Evolutionary conservation across 2,797 vertebrate genomes (phyloP), one percentile per base, ranked within the genome.

Genomic region (Tragopan temminckii): DNA sequence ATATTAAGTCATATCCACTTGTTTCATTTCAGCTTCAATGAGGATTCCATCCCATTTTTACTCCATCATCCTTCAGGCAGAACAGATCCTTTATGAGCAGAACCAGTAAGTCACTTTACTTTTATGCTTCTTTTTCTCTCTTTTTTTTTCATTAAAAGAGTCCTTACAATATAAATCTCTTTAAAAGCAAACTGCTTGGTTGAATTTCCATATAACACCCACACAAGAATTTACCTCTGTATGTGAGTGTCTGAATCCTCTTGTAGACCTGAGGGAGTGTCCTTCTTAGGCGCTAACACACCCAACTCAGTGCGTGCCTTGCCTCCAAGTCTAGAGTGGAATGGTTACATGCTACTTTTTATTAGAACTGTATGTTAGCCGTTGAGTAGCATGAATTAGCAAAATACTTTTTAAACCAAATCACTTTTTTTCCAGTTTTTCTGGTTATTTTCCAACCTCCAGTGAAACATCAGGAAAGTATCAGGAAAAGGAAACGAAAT

Each of bases 401-500:
- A 93, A 94, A 90, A 87, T 55, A 68, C 80, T 90, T 91, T 94
- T 77, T 18, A 33, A 59, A 36, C 29, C 36, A 90, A 79, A 89
- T 83, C 3, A 66, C 27, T 24, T 7, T 16, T 68, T 57, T 40
- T 7, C 3, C 1, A 4, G 0, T 2, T 71, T 90, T 94, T 91
- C 94, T 80, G 33, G 78, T 97, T 80, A 92, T 96, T 93, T 96
- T 96, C 96, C 96, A 97, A 89, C 89, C 46, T n/a, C 23, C 13
- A 16, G 8, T 91, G 84, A 96, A 95, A 95, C 76, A 95, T 80
- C 89, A 94, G 96, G 87, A 94, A 55, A 94, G 76, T 72, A 64
- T 92, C 94, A 97, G 96, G 96, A 97, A 97, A 94, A 97, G 97
- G 97, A 98, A 98, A 95, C 71, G 27, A 82, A 80, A 89, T 92